A percentile compares a stretch with the other conserved stretches of the same genome.
phyloP scores from a whole-genome alignment of 2,888 invertebrate species.

The Balanococcus diminutus region DNA sequence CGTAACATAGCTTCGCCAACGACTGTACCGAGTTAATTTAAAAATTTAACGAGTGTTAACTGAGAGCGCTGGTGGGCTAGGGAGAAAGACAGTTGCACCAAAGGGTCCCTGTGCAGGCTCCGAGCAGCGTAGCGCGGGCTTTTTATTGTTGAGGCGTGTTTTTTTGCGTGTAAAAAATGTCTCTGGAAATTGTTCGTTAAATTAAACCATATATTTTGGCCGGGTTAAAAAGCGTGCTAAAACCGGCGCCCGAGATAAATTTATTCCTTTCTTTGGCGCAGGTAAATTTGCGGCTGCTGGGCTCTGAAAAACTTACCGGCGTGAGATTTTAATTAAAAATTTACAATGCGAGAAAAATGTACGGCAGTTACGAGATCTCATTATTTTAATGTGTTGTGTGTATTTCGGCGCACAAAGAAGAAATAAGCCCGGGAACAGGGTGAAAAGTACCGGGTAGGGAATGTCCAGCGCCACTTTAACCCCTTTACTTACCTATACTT shows the following conservation, averaged over 20 bases:
- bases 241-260: constrained; percentile 12
- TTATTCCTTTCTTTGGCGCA: constrained; percentile 7
- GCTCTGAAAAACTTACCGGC: neutral
- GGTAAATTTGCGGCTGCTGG: constrained; percentile 2
- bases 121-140: neutral
- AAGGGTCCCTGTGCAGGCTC: neutral
- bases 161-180: constrained; percentile 33
- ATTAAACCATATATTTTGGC: constrained; percentile 37
- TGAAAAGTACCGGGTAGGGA: neutral
- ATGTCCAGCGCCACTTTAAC: constrained; percentile 22
- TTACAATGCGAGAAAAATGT: constrained; percentile 38
- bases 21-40: constrained; percentile 26
- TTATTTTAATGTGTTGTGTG: constrained; percentile 34
- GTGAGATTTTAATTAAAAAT: constrained; percentile 35
- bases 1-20: neutral
- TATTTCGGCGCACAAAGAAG: neutral
- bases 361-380: constrained; percentile 28
- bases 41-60: constrained; percentile 34
- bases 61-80: neutral
- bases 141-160: constrained; percentile 22
- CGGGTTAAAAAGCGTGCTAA: constrained; percentile 30
- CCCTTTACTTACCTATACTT: neutral
- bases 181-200: constrained; percentile 33
- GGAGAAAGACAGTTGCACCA: neutral
- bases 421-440: neutral